Base-by-base conservation (phyloP, 2,888 invertebrate species). In the Cataglyphis livida region DNA sequence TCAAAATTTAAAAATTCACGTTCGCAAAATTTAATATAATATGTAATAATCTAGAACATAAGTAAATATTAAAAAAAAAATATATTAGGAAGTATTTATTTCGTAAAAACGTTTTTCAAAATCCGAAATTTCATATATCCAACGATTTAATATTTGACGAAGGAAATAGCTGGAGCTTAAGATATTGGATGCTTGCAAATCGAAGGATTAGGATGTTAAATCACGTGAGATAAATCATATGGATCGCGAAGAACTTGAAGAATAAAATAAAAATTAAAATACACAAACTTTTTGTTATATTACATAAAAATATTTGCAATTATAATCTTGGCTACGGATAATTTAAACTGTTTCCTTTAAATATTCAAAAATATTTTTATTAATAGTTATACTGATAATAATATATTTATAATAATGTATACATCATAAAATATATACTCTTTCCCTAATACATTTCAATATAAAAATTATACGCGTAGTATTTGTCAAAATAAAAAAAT, bases 141-240 rank as follows among this genome's bases (percentile, higher is more conserved):
- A 32, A 59, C 59, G 78, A 25, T 18, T 48, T 35, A 59, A 70
- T 79, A 79, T 79, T 79, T 79, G 70, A 25, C 12, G 59, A 79
- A 44, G 44, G 25, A 79, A 70, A 70, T 78, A 44, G 59, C 57
- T 21, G 10, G 18, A 3, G 44, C 32, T 70, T 48, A 59, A 78
- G 59, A 70, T 68, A 78, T 68, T 61, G 59, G 70, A 68, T 70
- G 25, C 57, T 68, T 59, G 57, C 32, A 59, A 32, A 78, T 32
- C 57, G 68, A n/a, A 21, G 21, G 32, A 44, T 78, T 78, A 18
- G 25, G 44, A 59, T 70, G 61, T 78, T 48, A 61, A 68, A 78
- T 79, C 44, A 25, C 32, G 21, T 28, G 41, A 0, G 25, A 15
- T 32, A 10, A 21, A 7, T 65, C 54, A 35, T 57, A 32, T 10